phyloP scores from a whole-genome alignment of 2,113 vertebrate species.

The Cyprinodon variegatus region DNA sequence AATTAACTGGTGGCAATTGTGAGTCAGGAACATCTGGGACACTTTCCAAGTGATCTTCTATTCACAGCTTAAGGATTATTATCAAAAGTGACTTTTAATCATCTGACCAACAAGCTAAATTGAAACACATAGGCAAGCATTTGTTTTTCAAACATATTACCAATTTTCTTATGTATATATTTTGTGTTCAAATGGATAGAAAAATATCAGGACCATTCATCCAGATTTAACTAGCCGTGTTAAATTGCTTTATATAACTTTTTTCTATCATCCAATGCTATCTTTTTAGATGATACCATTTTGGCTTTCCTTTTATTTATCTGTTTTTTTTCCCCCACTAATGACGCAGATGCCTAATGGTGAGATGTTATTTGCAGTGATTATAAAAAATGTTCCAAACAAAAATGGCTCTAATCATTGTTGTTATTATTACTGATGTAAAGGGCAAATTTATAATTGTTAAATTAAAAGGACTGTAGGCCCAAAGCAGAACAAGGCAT shows the following conservation, averaged over 20 bases:
- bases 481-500: conserved; percentile 23
- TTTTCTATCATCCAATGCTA: not conserved
- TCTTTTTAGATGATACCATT: conserved; percentile 1
- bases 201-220: not conserved
- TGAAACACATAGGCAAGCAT: too few relatives aligned
- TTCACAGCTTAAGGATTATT: too few relatives aligned
- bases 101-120: too few relatives aligned
- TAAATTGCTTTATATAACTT: conserved; percentile 13
- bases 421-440: conserved; percentile 30
- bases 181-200: not conserved
- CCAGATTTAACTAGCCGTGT: conserved; percentile 6
- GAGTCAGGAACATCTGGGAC: too few relatives aligned
- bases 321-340: not conserved
- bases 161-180: too few relatives aligned
- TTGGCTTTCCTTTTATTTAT: not conserved
- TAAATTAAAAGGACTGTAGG: conserved; percentile 27
- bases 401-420: conserved; percentile 38
- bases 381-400: conserved; percentile 43
- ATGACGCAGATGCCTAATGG: conserved; percentile 49
- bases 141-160: too few relatives aligned
- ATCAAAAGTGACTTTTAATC: too few relatives aligned
- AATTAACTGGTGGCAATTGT: too few relatives aligned
- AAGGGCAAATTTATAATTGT: conserved; percentile 18
- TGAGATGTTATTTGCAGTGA: conserved; percentile 40
- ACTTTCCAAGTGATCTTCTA: too few relatives aligned